Evolutionary conservation across 2,888 invertebrate species (phyloP).

Genomic region (Cepaea hortensis): DNA sequence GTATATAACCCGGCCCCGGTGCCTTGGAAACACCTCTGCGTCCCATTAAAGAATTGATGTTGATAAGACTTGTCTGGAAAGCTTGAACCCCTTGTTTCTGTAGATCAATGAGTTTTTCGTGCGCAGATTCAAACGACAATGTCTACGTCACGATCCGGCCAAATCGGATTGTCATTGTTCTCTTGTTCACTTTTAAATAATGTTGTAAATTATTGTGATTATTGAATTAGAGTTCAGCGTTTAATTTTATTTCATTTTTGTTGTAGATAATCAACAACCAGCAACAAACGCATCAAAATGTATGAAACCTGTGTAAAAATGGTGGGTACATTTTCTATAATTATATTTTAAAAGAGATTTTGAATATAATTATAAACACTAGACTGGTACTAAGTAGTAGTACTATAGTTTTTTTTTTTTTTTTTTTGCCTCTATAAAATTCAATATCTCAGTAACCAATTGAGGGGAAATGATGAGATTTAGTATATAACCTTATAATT

Average conservation of each 20-base stretch:
- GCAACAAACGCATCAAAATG: constrained; percentile 33
- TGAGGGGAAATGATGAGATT: no score
- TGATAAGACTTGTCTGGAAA: background rate
- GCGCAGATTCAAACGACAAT: constrained; percentile 17
- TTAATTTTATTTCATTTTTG: constrained; percentile 46
- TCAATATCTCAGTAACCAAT: no score
- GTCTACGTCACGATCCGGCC: constrained; percentile 20
- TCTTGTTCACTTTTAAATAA: constrained; percentile 49
- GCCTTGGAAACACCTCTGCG: no score
- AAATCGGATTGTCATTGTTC: constrained; percentile 37
- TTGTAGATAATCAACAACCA: constrained; percentile 43
- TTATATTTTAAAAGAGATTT: no score
- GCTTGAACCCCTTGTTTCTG: background rate
- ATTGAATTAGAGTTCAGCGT: constrained; percentile 46
- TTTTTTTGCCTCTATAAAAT: no score
- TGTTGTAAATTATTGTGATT: constrained; percentile 51
- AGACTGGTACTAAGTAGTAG: no score
- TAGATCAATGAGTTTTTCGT: constrained; percentile 32
- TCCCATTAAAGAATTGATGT: background rate
- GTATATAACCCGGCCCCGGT: no score
- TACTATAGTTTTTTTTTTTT: no score
- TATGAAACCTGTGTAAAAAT: constrained; percentile 50
- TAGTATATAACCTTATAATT: no score
- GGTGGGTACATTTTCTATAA: constrained; percentile 25
- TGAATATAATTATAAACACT: no score